Evolutionary conservation across 2,888 invertebrate genomes (phyloP).

Genomic region (Alsophila aescularia): DNA sequence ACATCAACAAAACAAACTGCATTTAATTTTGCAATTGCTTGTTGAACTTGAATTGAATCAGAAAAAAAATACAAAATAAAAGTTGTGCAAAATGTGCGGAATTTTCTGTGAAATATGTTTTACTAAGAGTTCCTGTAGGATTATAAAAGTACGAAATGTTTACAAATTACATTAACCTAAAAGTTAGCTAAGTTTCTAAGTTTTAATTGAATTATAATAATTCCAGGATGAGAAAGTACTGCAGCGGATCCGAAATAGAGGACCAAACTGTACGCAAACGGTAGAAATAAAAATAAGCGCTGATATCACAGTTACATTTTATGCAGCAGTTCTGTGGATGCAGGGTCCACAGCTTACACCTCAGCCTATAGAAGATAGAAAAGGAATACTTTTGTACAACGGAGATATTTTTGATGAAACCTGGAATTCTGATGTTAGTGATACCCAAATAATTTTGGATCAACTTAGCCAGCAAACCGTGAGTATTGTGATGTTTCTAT

Average conservation of each 20-base stretch:
- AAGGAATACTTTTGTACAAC: conserved; percentile 92
- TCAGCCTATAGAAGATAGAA: conserved; percentile 88
- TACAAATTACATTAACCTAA: neutral
- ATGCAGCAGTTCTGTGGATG: conserved; percentile 91
- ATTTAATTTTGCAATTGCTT: too few relatives aligned
- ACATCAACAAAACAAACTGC: too few relatives aligned
- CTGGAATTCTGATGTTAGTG: conserved; percentile 66
- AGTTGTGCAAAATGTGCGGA: conserved; percentile 48
- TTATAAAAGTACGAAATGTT: neutral
- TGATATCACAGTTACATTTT: conserved; percentile 57
- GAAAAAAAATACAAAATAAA: too few relatives aligned
- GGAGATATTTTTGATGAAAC: conserved; percentile 91
- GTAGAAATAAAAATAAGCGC: conserved; percentile 47
- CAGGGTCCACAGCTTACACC: conserved; percentile 86
- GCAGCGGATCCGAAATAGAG: conserved; percentile 79
- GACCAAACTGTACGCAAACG: conserved; percentile 77
- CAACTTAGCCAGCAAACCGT: conserved; percentile 50
- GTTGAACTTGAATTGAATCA: too few relatives aligned
- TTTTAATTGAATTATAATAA: neutral
- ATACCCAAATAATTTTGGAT: conserved; percentile 81
- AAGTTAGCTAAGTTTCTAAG: neutral
- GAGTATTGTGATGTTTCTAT: conserved; percentile 7
- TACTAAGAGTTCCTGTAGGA: conserved; percentile 23
- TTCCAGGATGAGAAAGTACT: conserved; percentile 68
- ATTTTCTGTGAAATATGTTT: conserved; percentile 77